Evolutionary conservation across 23 tunicate genomes (phyloP), one percentile per base, ranked within the genome.

Genomic region (Oikopleura albicans): DNA sequence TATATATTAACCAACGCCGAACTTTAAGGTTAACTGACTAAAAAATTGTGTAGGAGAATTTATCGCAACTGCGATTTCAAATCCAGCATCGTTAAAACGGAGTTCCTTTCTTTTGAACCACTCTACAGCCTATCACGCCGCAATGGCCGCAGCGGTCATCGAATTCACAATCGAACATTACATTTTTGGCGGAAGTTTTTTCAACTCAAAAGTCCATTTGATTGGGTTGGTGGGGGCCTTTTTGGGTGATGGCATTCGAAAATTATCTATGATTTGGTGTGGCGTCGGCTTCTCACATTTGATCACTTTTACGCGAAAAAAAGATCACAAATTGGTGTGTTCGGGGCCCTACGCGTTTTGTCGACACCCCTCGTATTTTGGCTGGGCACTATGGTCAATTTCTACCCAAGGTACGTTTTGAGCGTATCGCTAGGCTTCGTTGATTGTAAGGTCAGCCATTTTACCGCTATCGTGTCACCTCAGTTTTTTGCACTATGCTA

Each of bases 371-470:
- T 84, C 91, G 0, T 93, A 93, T 59, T 87, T 88, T 41, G 98
- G 98, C 0, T 93, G 98, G 98, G 90, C 86, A 86, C 84, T 85
- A 0, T 93, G 98, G 98, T 89, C 94, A 56, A 76, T 93, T 79
- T 85, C 88, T 1, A 87, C 98, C 0, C 98, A 93, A 89, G 97
- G 59, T 49, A 49, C 8, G 16, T 16, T 8, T 49, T n/a, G n/a
- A n/a, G n/a, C n/a, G n/a, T n/a, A n/a, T n/a, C n/a, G n/a, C n/a
- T n/a, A n/a, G n/a, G n/a, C n/a, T n/a, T n/a, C n/a, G n/a, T n/a
- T n/a, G n/a, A n/a, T n/a, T n/a, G n/a, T n/a, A n/a, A n/a, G n/a
- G n/a, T n/a, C n/a, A n/a, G n/a, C n/a, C n/a, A n/a, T n/a, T n/a
- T n/a, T n/a, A n/a, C n/a, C n/a, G n/a, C n/a, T n/a, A n/a, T n/a